Conservation (phyloP, 2,888 invertebrate species). For the Synergus laeviventris region DNA sequence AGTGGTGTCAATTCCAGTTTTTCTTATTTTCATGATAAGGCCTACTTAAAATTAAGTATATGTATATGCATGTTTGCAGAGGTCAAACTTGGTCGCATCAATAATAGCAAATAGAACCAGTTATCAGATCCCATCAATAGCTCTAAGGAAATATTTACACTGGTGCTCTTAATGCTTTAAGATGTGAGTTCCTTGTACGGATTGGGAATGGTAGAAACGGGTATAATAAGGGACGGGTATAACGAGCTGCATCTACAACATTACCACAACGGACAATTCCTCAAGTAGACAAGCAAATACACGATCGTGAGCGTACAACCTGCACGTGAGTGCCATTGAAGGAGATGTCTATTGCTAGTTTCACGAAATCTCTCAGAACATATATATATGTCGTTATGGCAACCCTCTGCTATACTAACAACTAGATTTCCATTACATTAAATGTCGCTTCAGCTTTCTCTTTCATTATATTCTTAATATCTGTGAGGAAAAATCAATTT, state of each 20-base stretch:
- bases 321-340: neutral
- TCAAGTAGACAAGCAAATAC: neutral
- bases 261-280: neutral
- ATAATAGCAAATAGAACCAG: neutral
- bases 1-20: too few relatives aligned
- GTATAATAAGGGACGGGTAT: neutral
- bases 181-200: neutral
- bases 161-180: neutral
- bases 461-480: neutral
- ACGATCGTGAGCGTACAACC: neutral
- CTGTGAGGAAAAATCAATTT: too few relatives aligned
- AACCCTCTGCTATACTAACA: neutral
- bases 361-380: neutral
- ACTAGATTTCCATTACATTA: neutral
- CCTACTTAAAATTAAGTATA: too few relatives aligned
- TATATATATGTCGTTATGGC: neutral
- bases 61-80: neutral
- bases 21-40: too few relatives aligned
- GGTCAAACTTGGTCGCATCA: neutral
- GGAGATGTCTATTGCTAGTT: neutral
- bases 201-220: neutral
- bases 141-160: slow-evolving; percentile 8
- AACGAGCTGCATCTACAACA: neutral
- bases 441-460: neutral
- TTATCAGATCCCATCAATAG: slow-evolving; percentile 11